Conservation (phyloP, 2,113 vertebrate species). For the Hydrolagus affinis region DNA sequence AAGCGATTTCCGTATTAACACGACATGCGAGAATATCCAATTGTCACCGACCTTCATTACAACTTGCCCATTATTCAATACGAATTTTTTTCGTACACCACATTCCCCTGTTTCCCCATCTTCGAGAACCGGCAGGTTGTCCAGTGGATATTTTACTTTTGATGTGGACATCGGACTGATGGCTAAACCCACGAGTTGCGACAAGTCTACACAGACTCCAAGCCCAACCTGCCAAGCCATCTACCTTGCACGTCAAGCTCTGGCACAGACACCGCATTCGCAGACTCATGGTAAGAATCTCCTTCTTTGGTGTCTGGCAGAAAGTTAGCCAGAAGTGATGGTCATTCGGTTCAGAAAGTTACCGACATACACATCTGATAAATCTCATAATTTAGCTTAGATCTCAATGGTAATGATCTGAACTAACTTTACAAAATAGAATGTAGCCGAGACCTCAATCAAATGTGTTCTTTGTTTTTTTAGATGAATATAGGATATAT, state of each 20-base stretch:
- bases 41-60: constrained; percentile 19
- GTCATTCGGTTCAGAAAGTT: background rate
- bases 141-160: constrained; percentile 87
- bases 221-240: constrained; percentile 68
- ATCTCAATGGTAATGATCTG: background rate
- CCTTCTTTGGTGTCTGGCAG: constrained; percentile 14
- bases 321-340: constrained; percentile 11
- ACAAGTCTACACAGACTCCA: constrained; percentile 79
- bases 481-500: background rate
- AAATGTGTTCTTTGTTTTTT: background rate
- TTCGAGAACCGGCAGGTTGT: constrained; percentile 52
- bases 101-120: constrained; percentile 17
- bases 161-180: constrained; percentile 68
- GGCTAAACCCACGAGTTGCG: constrained; percentile 69
- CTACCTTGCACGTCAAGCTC: constrained; percentile 45
- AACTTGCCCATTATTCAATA: constrained; percentile 5
- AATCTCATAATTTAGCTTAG: background rate
- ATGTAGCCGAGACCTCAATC: background rate
- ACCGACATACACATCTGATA: background rate
- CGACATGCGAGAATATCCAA: background rate
- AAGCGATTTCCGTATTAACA: background rate
- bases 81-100: constrained; percentile 5
- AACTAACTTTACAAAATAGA: background rate
- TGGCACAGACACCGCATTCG: constrained; percentile 41
- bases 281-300: constrained; percentile 50